These are phyloP conservation scores for Circaetus cinerascens DNA, from an alignment of 2,113 vertebrate genomes.

Conservation along the genomic window DNA sequence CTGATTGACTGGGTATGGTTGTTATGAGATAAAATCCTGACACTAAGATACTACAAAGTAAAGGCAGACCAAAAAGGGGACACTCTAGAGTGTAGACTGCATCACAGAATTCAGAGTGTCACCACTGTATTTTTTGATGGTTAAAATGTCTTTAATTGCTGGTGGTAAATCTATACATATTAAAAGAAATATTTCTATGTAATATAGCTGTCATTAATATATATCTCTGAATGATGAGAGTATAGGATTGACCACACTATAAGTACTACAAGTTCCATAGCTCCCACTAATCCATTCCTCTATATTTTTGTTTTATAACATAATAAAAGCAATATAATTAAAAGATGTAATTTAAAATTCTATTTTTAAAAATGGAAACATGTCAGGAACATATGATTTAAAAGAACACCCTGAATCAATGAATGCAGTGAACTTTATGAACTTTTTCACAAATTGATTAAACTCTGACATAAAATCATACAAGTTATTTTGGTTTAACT, in stretches of 20 bases:
- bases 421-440: neutral
- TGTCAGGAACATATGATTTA: neutral
- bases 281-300: neutral
- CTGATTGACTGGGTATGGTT: neutral
- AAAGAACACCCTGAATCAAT: neutral
- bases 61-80: neutral
- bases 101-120: neutral
- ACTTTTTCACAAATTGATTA: neutral
- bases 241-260: neutral
- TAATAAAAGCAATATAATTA: neutral
- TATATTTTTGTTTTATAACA: neutral
- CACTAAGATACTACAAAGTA: neutral
- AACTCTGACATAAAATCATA: neutral
- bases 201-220: neutral
- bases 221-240: neutral
- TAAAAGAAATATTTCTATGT: neutral
- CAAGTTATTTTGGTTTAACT: neutral
- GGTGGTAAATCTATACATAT: neutral
- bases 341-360: neutral
- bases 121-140: neutral
- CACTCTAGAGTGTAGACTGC: neutral
- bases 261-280: neutral
- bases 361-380: neutral
- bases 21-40: neutral
- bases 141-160: neutral